These are phyloP conservation scores for Hyperoplus lanceolatus DNA, from an alignment of 2,797 vertebrate genomes.

Conservation along the genomic window DNA sequence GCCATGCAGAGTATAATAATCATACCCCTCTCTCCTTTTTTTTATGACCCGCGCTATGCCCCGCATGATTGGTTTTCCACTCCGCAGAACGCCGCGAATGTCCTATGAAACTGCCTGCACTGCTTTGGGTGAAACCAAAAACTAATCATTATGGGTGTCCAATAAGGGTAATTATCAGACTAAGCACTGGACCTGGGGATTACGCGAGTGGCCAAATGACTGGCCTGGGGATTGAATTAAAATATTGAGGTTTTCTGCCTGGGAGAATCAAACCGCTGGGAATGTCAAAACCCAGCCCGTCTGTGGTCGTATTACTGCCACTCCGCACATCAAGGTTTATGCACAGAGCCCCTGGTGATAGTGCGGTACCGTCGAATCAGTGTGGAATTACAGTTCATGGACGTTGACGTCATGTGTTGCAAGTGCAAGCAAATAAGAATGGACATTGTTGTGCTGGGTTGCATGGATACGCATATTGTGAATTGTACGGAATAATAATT, in stretches of 20 bases:
- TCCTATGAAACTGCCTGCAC: slow-evolving; percentile 69
- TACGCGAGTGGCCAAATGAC: slow-evolving; percentile 79
- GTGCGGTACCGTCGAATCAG: slow-evolving; percentile 40
- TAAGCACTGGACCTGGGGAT: slow-evolving; percentile 76
- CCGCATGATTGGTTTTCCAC: slow-evolving; percentile 82
- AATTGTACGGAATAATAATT: background rate
- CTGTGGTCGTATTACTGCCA: slow-evolving; percentile 57
- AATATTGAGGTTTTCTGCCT: slow-evolving; percentile 81
- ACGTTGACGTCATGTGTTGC: slow-evolving; percentile 39
- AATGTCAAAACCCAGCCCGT: slow-evolving; percentile 62
- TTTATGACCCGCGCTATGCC: slow-evolving; percentile 66
- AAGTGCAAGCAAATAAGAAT: slow-evolving; percentile 44
- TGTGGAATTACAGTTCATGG: slow-evolving; percentile 59
- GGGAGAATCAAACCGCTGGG: slow-evolving; percentile 73
- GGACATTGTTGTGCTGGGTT: slow-evolving; percentile 7
- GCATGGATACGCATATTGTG: background rate
- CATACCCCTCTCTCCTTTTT: slow-evolving; percentile 50
- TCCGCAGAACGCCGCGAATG: slow-evolving; percentile 56
- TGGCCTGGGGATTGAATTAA: slow-evolving; percentile 80
- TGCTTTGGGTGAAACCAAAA: slow-evolving; percentile 80
- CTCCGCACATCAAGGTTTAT: slow-evolving; percentile 55
- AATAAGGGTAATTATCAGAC: slow-evolving; percentile 85
- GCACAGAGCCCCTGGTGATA: slow-evolving; percentile 47
- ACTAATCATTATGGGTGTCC: slow-evolving; percentile 83
- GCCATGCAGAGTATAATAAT: slow-evolving; percentile 63